Evolutionary conservation across 2,888 invertebrate genomes (phyloP), one percentile per base, ranked within the genome.

Genomic region (Drosophila kanekoi): DNA sequence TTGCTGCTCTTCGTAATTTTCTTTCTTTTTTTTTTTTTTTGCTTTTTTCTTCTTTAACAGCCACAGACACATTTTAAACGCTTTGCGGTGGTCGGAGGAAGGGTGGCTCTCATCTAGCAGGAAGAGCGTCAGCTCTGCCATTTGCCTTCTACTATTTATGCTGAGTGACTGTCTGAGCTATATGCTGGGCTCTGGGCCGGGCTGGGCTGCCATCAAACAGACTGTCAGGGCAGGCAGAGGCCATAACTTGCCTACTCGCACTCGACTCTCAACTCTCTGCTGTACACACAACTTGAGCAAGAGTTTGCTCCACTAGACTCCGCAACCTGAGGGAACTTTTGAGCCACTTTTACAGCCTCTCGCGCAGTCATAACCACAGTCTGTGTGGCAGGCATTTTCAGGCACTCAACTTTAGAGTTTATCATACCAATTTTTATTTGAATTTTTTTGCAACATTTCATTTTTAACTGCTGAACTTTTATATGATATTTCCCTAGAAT

Each of bases 401-500:
- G 57, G 32, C 60, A 48, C 13, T 38, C 49, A 65, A 62, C 59
- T 74, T 56, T 64, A 48, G 63, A 61, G 70, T 61, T 72, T 63
- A 73, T 77, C 73, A 65, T 64, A 67, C 52, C 77, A 71, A 77
- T 78, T 79, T 77, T 75, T 66, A 80, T 84, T 77, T 76, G 64
- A 72, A 73, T 81, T 81, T 87, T 23, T 79, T 72, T 72, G 72
- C 75, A 79, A 87, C 80, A 86, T 87, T 86, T 89, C 82, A 89
- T 87, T 89, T 86, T 89, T 80, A 79, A 89, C 82, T 80, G 89
- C 84, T 81, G 73, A 89, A 89, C 77, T 88, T 89, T 89, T 72
- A 75, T 78, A 73, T 71, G 72, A 77, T 64, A 75, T 74, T 78
- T 74, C 68, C 69, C 41, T 32, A 32, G 10, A 37, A 16, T 45